Percentiles rank a stretch among this genome's conserved stretches.
Conservation (phyloP, 2,797 vertebrate genomes). For the Champsocephalus gunnari region DNA sequence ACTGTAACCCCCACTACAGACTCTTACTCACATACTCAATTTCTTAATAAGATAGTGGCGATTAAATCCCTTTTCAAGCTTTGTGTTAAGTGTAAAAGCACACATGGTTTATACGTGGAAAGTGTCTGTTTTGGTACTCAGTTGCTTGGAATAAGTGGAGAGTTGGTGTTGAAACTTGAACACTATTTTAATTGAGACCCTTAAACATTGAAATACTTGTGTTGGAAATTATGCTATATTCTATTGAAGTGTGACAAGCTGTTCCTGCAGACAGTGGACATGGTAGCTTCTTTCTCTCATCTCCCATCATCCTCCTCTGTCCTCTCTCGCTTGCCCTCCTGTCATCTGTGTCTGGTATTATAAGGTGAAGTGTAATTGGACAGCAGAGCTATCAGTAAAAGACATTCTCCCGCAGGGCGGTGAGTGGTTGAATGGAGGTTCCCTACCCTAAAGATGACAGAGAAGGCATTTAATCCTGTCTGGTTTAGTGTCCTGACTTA, state of each 20-base stretch:
- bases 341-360: constrained; percentile 86
- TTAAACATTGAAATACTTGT: constrained; percentile 36
- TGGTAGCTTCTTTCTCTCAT: constrained; percentile 46
- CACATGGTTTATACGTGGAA: constrained; percentile 22
- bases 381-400: constrained; percentile 90
- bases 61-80: constrained; percentile 14
- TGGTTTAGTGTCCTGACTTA: constrained; percentile 89
- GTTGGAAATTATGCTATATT: constrained; percentile 31
- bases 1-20: constrained; percentile 22
- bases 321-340: constrained; percentile 44
- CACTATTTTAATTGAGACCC: constrained; percentile 35
- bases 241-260: constrained; percentile 53
- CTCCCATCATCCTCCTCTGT: constrained; percentile 33
- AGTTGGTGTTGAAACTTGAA: constrained; percentile 27
- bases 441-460: constrained; percentile 86
- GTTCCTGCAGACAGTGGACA: constrained; percentile 46
- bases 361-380: constrained; percentile 92
- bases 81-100: constrained; percentile 33
- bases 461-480: constrained; percentile 90
- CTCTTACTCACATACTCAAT: constrained; percentile 38
- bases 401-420: constrained; percentile 85
- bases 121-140: constrained; percentile 35
- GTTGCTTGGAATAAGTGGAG: constrained; percentile 20
- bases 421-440: constrained; percentile 85
- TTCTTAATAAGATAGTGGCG: constrained; percentile 28